Percentiles rank a stretch among this genome's conserved stretches.
Evolutionary conservation across 2,113 vertebrate genomes (phyloP).

Genomic region (Athene noctua): DNA sequence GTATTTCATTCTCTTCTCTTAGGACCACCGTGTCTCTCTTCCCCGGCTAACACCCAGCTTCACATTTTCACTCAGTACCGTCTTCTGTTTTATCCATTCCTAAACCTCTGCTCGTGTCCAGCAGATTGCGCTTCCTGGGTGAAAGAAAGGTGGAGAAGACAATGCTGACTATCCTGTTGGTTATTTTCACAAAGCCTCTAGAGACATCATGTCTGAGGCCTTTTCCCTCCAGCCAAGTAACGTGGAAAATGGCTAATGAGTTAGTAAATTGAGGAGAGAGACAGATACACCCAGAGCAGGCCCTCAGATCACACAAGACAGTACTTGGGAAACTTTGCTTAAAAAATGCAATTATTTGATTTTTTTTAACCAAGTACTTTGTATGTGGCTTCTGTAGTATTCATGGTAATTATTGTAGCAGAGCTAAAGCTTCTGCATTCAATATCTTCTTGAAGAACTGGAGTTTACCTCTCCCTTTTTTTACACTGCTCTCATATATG

Average conservation of each 20-base stretch:
- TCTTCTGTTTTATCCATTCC: not conserved
- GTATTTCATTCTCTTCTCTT: not conserved
- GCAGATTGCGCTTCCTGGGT: not conserved
- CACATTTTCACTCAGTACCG: not conserved
- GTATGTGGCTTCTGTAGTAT: not conserved
- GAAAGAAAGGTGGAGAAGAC: not conserved
- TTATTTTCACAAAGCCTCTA: not conserved
- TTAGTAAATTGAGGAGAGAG: not conserved
- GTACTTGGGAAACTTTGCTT: not conserved
- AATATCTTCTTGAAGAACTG: not conserved
- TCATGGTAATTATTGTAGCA: not conserved
- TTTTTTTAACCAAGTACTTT: not conserved
- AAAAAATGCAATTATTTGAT: not conserved
- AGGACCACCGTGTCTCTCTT: not conserved
- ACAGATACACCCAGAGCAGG: not conserved
- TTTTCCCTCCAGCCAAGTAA: accelerated
- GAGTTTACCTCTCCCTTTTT: not conserved
- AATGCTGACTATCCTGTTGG: not conserved
- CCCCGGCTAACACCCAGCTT: not conserved
- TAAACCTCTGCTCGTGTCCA: not conserved
- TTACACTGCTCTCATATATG: not conserved
- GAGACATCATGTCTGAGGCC: not conserved
- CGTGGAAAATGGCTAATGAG: not conserved
- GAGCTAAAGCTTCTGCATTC: not conserved
- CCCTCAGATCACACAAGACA: too few species aligned